Conservation (phyloP, 2,797 vertebrate species). For the Alfaro cultratus region DNA sequence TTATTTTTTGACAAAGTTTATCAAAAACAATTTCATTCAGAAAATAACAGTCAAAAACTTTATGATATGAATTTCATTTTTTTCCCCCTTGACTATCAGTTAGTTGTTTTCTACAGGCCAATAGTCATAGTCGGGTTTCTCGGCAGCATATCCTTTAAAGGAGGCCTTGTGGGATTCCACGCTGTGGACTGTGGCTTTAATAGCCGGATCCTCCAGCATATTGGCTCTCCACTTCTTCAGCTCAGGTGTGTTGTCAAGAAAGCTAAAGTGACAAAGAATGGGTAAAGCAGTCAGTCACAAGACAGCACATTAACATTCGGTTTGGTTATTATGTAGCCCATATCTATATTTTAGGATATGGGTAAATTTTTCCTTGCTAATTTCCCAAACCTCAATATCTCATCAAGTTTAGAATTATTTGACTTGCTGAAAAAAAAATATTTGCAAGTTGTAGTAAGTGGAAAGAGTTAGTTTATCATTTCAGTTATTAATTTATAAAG, state of each 20-base stretch:
- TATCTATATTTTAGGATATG: neutral
- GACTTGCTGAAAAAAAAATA: neutral
- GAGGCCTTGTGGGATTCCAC: constrained; percentile 74
- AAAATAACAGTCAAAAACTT: neutral
- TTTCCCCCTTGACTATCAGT: neutral
- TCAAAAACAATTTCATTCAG: neutral
- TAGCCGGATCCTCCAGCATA: constrained; percentile 86
- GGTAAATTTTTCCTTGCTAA: neutral
- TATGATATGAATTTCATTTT: neutral
- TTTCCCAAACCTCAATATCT: neutral
- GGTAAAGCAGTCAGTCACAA: neutral
- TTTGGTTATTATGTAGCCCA: neutral
- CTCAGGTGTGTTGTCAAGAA: constrained; percentile 74
- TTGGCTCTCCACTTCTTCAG: constrained; percentile 83
- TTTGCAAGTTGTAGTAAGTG: neutral
- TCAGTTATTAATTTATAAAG: neutral
- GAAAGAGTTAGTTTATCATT: neutral
- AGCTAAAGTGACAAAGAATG: neutral
- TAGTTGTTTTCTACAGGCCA: constrained; percentile 79
- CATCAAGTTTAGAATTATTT: neutral
- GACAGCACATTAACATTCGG: neutral
- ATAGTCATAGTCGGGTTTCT: constrained; percentile 85
- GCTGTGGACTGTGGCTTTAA: constrained; percentile 80
- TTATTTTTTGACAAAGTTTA: neutral
- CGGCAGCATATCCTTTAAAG: constrained; percentile 77